A percentile compares a stretch with the other conserved stretches of the same genome.
Evolutionary conservation across 2,888 invertebrate species (phyloP).

Genomic region (Glyphotaelius pellucidus): DNA sequence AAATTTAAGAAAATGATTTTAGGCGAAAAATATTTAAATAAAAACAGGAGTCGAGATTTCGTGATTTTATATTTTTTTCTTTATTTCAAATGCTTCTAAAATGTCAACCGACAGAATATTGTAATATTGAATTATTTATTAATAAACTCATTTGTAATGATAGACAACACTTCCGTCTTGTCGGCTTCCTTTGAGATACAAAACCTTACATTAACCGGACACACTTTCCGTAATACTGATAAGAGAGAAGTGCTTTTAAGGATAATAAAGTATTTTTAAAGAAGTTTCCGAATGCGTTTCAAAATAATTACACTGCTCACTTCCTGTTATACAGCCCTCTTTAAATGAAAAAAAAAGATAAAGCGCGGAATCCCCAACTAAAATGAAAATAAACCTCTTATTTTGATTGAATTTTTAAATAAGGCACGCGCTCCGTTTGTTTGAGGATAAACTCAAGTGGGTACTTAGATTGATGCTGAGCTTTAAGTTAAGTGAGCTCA

Average conservation of each 20-base stretch:
- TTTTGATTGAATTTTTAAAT: background rate
- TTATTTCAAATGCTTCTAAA: background rate
- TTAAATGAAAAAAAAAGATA: slow-evolving; percentile 1
- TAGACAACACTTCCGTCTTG: background rate
- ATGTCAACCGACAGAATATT: background rate
- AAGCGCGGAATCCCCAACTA: background rate
- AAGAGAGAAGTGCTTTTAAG: background rate
- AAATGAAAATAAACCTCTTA: background rate
- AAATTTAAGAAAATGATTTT: too few relatives aligned
- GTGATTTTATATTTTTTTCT: background rate
- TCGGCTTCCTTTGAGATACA: background rate
- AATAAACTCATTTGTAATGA: background rate
- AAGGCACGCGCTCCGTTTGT: background rate
- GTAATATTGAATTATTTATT: background rate
- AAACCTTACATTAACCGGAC: background rate
- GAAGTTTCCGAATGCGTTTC: slow-evolving; percentile 6
- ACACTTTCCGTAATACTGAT: background rate
- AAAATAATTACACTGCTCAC: background rate
- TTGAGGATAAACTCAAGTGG: slow-evolving; percentile 13
- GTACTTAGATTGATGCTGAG: background rate
- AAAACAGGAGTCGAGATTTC: too few relatives aligned
- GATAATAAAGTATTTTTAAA: background rate
- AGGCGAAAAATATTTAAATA: too few relatives aligned
- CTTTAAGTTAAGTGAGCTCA: background rate
- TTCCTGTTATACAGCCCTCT: background rate